Evolutionary conservation across 2,797 vertebrate genomes (phyloP).

Genomic region (Sebastes hubbsi): DNA sequence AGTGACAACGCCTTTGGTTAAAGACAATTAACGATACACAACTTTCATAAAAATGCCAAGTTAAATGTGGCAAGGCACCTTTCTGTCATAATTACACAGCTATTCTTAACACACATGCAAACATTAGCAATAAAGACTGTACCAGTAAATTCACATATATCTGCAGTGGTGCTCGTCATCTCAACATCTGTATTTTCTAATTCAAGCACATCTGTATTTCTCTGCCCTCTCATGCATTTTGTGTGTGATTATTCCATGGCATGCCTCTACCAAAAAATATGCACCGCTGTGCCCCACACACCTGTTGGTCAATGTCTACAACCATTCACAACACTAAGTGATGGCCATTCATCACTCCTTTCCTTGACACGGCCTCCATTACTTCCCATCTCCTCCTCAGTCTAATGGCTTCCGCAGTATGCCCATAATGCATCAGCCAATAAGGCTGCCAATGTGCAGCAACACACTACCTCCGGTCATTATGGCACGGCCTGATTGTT

Average conservation of each 20-base stretch:
- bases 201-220: not conserved
- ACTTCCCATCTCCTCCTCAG: conserved; percentile 40
- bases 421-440: conserved; percentile 51
- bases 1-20: not conserved
- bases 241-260: conserved; percentile 54
- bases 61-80: not conserved
- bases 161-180: not conserved
- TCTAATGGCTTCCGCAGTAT: conserved; percentile 65
- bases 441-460: conserved; percentile 63
- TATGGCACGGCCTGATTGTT: conserved; percentile 39
- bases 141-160: not conserved
- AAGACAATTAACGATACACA: not conserved
- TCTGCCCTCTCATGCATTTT: not conserved
- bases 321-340: conserved; percentile 46
- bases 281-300: conserved; percentile 11
- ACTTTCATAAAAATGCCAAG: no score
- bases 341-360: conserved; percentile 58
- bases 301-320: conserved; percentile 39
- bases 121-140: not conserved
- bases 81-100: not conserved
- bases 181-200: not conserved
- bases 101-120: not conserved
- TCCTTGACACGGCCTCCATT: conserved; percentile 54
- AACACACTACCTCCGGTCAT: conserved; percentile 64
- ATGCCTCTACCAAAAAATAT: conserved; percentile 40